Percentiles rank a stretch among this genome's conserved stretches.
phyloP scores from a whole-genome alignment of 2,797 vertebrate species.

The Benthosema pterotum region DNA sequence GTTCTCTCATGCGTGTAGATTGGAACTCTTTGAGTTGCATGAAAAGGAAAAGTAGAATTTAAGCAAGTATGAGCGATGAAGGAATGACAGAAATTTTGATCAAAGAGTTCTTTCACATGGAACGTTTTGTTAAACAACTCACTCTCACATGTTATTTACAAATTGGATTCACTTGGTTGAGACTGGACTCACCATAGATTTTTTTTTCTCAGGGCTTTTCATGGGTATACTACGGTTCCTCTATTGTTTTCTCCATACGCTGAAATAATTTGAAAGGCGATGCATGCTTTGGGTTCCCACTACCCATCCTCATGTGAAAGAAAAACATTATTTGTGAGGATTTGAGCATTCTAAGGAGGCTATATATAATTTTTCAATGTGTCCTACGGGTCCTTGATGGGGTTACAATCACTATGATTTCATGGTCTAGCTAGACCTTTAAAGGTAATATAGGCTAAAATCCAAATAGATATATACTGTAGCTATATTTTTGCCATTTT shows the following conservation, averaged over 20 bases:
- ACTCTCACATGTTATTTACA: background rate
- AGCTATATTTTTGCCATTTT: no score
- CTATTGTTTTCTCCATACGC: background rate
- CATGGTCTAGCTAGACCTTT: no score
- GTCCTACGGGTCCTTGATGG: no score
- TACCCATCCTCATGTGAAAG: background rate
- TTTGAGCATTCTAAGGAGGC: background rate
- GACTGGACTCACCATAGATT: constrained; percentile 3
- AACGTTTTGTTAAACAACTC: no score
- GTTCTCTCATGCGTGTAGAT: constrained; percentile 55
- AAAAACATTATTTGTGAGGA: background rate
- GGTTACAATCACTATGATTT: no score
- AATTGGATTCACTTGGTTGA: constrained; percentile 3
- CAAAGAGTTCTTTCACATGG: no score
- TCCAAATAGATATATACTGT: no score
- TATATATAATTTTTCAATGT: no score
- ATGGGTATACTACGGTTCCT: background rate
- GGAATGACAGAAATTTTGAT: constrained; percentile 16
- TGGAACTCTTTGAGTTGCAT: constrained; percentile 22
- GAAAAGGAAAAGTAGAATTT: constrained; percentile 15
- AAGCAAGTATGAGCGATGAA: constrained; percentile 38
- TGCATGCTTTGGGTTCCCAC: background rate
- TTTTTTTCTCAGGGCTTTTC: constrained; percentile 3
- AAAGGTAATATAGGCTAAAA: no score
- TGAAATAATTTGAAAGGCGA: background rate